phyloP scores from a whole-genome alignment of 1,140 invertebrate species.

The Hycleus cichorii region DNA sequence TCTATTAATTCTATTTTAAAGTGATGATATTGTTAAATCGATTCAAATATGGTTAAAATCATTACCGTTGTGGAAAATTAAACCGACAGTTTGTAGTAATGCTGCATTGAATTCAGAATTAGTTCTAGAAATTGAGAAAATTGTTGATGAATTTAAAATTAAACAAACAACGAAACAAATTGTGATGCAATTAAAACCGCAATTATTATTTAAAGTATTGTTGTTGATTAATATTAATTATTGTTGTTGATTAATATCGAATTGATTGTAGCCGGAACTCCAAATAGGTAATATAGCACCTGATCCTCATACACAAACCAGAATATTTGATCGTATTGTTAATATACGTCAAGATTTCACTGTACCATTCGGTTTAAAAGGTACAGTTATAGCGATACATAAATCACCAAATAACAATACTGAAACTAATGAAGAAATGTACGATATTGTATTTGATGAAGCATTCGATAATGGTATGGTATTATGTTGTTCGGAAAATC shows the following conservation, averaged over 20 bases:
- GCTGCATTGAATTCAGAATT: constrained; percentile 62
- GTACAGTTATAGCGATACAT: constrained; percentile 70
- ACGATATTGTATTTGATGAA: constrained; percentile 72
- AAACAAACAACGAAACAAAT: constrained; percentile 47
- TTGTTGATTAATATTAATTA: not conserved
- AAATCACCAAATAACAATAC: constrained; percentile 43
- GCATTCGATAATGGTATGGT: constrained; percentile 60
- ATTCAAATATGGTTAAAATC: constrained; percentile 64
- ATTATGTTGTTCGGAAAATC: constrained; percentile 45
- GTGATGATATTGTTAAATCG: constrained; percentile 50
- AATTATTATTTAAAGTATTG: constrained; percentile 61
- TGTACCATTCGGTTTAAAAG: constrained; percentile 73
- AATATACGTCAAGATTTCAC: constrained; percentile 63
- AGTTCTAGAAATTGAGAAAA: constrained; percentile 53
- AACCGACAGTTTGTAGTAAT: constrained; percentile 57
- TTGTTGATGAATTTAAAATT: constrained; percentile 43
- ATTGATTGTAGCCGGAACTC: constrained; percentile 43
- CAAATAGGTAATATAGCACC: constrained; percentile 50
- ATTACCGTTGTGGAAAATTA: constrained; percentile 53
- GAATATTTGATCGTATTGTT: constrained; percentile 78
- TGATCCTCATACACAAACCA: constrained; percentile 57
- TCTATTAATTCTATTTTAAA: constrained; percentile 27
- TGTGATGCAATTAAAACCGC: constrained; percentile 70
- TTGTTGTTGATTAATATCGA: not conserved
- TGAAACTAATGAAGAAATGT: constrained; percentile 47